A percentile compares a stretch with the other conserved stretches of the same genome.
Evolutionary conservation across 2,888 invertebrate species (phyloP).

Genomic region (Parascotia fuliginaria): DNA sequence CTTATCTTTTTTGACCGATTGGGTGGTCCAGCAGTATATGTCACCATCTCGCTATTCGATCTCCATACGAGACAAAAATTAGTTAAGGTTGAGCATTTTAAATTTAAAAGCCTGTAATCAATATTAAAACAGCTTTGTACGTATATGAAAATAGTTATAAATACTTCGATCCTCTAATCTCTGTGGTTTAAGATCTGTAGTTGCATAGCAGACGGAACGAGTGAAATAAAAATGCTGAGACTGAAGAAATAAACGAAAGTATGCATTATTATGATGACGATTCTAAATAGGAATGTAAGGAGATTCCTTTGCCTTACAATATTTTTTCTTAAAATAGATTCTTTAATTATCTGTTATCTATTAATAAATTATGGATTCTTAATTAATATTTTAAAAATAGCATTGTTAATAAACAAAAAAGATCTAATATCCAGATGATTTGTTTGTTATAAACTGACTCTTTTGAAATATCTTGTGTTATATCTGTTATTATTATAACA

Average conservation of each 20-base stretch:
- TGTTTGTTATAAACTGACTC: too few relatives aligned
- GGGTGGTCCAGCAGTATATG: too few relatives aligned
- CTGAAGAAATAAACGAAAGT: constrained; percentile 82
- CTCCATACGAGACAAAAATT: too few relatives aligned
- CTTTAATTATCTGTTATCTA: constrained; percentile 34
- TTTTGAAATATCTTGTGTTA: too few relatives aligned
- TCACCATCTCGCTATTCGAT: too few relatives aligned
- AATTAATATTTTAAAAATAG: constrained; percentile 35
- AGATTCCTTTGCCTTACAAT: constrained; percentile 39
- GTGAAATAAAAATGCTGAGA: constrained; percentile 77
- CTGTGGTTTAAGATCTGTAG: constrained; percentile 55
- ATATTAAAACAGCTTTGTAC: too few relatives aligned
- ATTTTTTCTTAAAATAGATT: constrained; percentile 22
- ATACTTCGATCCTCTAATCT: constrained; percentile 36
- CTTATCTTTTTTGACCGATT: too few relatives aligned
- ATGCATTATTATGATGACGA: constrained; percentile 83
- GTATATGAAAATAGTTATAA: neutral
- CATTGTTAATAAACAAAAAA: neutral
- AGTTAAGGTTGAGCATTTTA: too few relatives aligned
- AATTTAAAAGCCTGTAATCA: too few relatives aligned
- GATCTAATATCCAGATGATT: too few relatives aligned
- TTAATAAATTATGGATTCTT: constrained; percentile 32
- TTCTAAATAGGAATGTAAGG: constrained; percentile 58
- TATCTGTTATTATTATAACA: too few relatives aligned
- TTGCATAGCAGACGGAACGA: constrained; percentile 64